Base-by-base conservation (phyloP, 2,797 vertebrate genomes). In the Falco cherrug region DNA sequence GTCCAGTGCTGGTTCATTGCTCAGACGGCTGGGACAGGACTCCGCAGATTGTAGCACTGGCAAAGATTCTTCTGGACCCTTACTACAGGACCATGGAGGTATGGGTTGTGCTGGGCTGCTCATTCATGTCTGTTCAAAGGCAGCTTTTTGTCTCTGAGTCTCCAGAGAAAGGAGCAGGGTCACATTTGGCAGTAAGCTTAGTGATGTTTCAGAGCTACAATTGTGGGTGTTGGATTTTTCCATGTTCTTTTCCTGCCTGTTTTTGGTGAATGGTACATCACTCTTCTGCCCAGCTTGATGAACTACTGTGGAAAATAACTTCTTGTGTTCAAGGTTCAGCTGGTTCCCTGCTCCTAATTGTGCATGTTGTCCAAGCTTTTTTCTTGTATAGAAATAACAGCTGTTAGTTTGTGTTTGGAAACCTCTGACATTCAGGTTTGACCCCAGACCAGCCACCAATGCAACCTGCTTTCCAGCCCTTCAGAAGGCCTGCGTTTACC, bases 1-100 rank as follows among this genome's bases (percentile, higher is more conserved):
- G 99, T 25, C 99, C 99, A 0, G 99, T 99, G 92, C 97, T 99
- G 95, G 99, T 99, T 18, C 99, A 99, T 95, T 99, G 99, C 93
- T 99, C 99, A 0, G 99, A 99, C 0, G 99, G 99, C 59, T 99
- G 99, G 99, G 99, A 99, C 97, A 98, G 99, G 77, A 99, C 99
- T 0, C 99, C 99, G 0, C 99, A 99, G 98, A 99, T 99, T 5
- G 99, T 99, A 31, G 99, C 99, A 0, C 98, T 99, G 26, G 98
- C 99, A 79, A 99, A 99, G 97, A 98, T 99, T 90, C 98, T 99
- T 8, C 97, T 99, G 96, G 99, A 99, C 92, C 99, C 99, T 2
- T 99, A 99, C 98, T 99, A 99, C 97, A 98, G 99, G 97, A 99
- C 99, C 7, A 95, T 99, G 96, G 99, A 99, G 99, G 99, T 99